Evolutionary conservation across 2,113 vertebrate genomes (phyloP).

Genomic region (Brachypodius melanocephalos): DNA sequence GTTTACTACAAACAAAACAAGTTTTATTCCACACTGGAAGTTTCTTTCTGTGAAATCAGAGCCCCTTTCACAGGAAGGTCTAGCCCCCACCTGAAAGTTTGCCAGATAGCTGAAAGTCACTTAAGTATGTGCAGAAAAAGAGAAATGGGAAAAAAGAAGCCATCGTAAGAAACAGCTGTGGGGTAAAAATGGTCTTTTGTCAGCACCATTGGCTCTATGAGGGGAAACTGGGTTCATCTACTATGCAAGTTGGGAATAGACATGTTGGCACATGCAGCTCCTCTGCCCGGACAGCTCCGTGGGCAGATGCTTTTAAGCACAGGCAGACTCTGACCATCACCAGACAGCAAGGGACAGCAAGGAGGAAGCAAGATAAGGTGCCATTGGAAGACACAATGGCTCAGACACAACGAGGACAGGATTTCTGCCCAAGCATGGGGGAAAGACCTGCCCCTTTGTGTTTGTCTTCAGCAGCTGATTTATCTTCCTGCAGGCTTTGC

Average conservation of each 20-base stretch:
- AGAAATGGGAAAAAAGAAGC: not conserved
- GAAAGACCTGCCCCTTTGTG: not conserved
- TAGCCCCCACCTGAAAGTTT: constrained; percentile 4
- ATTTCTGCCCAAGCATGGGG: not conserved
- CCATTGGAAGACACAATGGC: not conserved
- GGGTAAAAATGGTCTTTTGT: constrained; percentile 27
- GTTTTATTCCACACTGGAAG: constrained; percentile 16
- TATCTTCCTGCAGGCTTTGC: not conserved
- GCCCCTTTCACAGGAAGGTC: constrained; percentile 20
- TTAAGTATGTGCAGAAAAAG: not conserved
- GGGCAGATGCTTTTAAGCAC: not conserved
- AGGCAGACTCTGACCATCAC: not conserved
- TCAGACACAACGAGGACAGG: not conserved
- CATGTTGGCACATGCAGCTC: not conserved
- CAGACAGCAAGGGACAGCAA: not conserved
- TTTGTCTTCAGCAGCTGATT: constrained; percentile 17
- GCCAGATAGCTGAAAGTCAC: constrained; percentile 37
- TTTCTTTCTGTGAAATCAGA: constrained; percentile 30
- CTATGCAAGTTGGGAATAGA: not conserved
- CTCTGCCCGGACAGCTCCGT: not conserved
- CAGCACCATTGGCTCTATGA: not conserved
- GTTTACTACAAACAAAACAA: constrained; percentile 52
- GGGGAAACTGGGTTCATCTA: not conserved
- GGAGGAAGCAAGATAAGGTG: constrained; percentile 44
- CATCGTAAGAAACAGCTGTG: not conserved